phyloP scores from a whole-genome alignment of 92 coral and sea anemone genomes.

The Siderastrea radians region DNA sequence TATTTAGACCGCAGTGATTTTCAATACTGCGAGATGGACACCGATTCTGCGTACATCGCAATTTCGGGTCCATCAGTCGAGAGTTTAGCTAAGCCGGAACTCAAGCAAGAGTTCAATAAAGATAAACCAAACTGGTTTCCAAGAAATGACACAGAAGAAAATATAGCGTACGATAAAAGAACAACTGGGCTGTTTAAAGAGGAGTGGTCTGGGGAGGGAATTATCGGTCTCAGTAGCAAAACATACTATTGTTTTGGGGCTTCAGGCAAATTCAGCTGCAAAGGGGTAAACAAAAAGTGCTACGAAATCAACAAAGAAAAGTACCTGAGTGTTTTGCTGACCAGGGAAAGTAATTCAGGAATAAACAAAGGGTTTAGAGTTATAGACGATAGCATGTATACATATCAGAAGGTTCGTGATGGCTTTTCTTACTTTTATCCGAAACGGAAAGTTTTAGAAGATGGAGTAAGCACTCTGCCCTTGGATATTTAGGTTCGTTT shows the following conservation, averaged over 20 bases:
- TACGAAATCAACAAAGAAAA: slow-evolving; percentile 61
- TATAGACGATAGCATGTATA: slow-evolving; percentile 21
- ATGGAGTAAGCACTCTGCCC: slow-evolving; percentile 48
- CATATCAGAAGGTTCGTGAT: slow-evolving; percentile 28
- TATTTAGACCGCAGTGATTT: slow-evolving; percentile 50
- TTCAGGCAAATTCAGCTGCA: slow-evolving; percentile 56
- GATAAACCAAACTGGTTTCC: slow-evolving; percentile 65
- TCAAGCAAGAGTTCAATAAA: slow-evolving; percentile 13
- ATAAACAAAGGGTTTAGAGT: slow-evolving; percentile 45
- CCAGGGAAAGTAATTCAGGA: slow-evolving; percentile 23
- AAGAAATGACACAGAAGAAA: slow-evolving; percentile 47
- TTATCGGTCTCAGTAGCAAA: not conserved
- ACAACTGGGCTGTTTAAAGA: slow-evolving; percentile 48
- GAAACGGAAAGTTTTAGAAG: slow-evolving; percentile 46
- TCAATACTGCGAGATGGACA: not conserved
- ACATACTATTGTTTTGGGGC: slow-evolving; percentile 42
- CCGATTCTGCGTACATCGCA: slow-evolving; percentile 23
- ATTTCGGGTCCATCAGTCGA: slow-evolving; percentile 34
- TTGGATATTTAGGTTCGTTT: slow-evolving; percentile 25
- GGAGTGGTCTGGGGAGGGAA: slow-evolving; percentile 28
- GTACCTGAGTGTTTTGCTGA: slow-evolving; percentile 44
- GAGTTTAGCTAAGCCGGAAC: slow-evolving; percentile 28
- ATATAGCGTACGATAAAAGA: slow-evolving; percentile 51
- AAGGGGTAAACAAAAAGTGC: slow-evolving; percentile 41
- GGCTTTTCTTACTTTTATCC: slow-evolving; percentile 65